These are phyloP conservation scores for Ceyx erithaca DNA, from an alignment of 2,797 vertebrate species.

Conservation along the genomic window DNA sequence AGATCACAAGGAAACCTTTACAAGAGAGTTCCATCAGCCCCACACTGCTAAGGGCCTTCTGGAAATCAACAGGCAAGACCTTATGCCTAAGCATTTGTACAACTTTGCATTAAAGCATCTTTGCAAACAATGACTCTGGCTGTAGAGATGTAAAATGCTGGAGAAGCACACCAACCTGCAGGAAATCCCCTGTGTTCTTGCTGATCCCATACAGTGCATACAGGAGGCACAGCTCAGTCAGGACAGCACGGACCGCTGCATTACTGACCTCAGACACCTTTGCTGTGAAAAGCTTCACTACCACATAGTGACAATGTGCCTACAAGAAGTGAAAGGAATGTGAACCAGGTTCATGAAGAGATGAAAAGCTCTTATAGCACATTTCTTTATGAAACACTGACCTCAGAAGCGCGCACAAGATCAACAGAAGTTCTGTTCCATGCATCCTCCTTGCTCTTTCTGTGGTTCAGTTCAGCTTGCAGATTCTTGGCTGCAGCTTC, in stretches of 20 bases:
- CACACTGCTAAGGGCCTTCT: background rate
- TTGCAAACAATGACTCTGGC: background rate
- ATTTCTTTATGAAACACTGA: slow-evolving; percentile 69
- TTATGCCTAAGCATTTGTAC: background rate
- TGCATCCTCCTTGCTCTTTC: slow-evolving; percentile 89
- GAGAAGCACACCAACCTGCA: slow-evolving; percentile 83
- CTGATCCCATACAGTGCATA: slow-evolving; percentile 90
- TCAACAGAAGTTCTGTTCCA: slow-evolving; percentile 96
- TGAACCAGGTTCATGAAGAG: background rate
- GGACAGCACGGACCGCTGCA: slow-evolving; percentile 80
- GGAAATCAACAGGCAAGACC: background rate
- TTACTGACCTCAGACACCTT: slow-evolving; percentile 86
- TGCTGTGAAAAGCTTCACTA: slow-evolving; percentile 91
- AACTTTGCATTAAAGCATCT: background rate
- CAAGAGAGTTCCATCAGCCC: background rate
- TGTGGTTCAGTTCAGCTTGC: slow-evolving; percentile 85
- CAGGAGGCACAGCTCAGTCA: slow-evolving; percentile 88
- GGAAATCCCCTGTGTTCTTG: slow-evolving; percentile 90
- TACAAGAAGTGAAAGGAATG: slow-evolving; percentile 43
- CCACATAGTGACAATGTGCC: slow-evolving; percentile 97
- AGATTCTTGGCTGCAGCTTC: slow-evolving; percentile 90
- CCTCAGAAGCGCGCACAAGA: slow-evolving; percentile 92
- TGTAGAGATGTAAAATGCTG: background rate
- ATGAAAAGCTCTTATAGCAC: background rate
- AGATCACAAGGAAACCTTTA: background rate